Evolutionary conservation across 1,140 invertebrate genomes (phyloP), one percentile per base, ranked within the genome.

Genomic region (Argopecten irradians): DNA sequence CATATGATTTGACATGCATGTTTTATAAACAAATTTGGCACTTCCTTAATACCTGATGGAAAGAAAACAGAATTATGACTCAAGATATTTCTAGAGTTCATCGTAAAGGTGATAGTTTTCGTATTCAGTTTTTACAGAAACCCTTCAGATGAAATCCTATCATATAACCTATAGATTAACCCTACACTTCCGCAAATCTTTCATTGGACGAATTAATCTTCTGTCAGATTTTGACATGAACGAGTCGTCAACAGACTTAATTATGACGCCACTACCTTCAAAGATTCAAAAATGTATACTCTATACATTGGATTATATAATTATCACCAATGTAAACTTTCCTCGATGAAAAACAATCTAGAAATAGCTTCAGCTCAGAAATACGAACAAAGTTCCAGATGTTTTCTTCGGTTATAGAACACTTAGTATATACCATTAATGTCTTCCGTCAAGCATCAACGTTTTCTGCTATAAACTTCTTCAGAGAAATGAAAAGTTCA

Each of bases 11-110:
- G 55, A n/a, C 55, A 71, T 71, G 55, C 55, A 71, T 71, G 55
- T 71, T 71, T 71, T 71, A 71, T 28, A 71, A 71, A 71, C 55
- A 71, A 28, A 71, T 71, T 71, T 71, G 55, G 55, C 55, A 71
- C 55, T 71, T 71, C 55, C 55, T n/a, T 71, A 71, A 28, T 71
- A 71, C n/a, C 1, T 71, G 55, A 28, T 71, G 28, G 14, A 55
- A 22, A 8, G 28, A n/a, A 71, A 28, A n/a, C n/a, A 71, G 28
- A 71, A 28, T 71, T 28, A 71, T 71, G 22, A 71, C 22, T n/a
- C 28, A 28, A 16, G n/a, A 3, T 16, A 16, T 71, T 71, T 8
- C 28, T 16, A 71, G 28, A n/a, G 22, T n/a, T 71, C 55, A 71
- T 0, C 8, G 22, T 28, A 5, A n/a, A 71, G 55, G 28, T 71